A percentile compares a stretch with the other conserved stretches of the same genome.
Evolutionary conservation across 30 jellyfish, hydroid and myxozoan genomes (phyloP).

Genomic region (Chrysaora quinquecirrha): DNA sequence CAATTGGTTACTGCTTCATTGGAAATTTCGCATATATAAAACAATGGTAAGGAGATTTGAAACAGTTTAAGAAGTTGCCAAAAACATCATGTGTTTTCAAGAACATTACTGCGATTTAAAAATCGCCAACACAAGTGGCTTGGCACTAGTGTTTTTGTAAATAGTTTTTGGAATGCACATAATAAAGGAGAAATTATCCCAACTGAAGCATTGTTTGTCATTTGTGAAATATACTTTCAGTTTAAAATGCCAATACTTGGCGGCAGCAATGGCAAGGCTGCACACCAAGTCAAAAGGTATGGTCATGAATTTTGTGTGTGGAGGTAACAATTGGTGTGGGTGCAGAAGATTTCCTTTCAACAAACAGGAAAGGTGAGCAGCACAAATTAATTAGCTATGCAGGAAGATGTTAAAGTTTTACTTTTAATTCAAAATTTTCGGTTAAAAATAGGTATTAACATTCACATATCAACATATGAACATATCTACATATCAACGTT

Average conservation of each 20-base stretch:
- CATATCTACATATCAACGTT: too few species aligned
- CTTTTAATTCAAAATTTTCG: too few species aligned
- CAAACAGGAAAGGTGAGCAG: too few species aligned
- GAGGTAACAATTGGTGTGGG: too few species aligned
- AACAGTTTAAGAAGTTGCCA: slow-evolving; percentile 4
- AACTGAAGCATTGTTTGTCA: neutral
- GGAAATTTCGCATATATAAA: slow-evolving; percentile 11
- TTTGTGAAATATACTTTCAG: neutral
- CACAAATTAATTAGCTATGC: too few species aligned
- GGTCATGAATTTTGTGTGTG: neutral
- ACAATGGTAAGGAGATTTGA: slow-evolving; percentile 2
- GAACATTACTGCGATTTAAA: slow-evolving; percentile 16
- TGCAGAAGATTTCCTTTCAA: too few species aligned
- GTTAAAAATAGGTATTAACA: too few species aligned
- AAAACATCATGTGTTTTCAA: slow-evolving; percentile 14
- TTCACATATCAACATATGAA: too few species aligned
- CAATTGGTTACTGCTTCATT: slow-evolving; percentile 22
- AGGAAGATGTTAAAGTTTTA: too few species aligned
- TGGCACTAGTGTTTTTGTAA: slow-evolving; percentile 42
- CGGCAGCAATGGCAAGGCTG: slow-evolving; percentile 1
- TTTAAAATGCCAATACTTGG: neutral
- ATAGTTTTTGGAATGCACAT: slow-evolving; percentile 4
- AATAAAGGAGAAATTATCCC: too few species aligned
- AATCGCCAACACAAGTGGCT: slow-evolving; percentile 18
- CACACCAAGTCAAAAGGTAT: neutral